Percentiles rank a stretch among this genome's conserved stretches.
These are phyloP conservation scores for Allygus modestus DNA, from an alignment of 2,888 invertebrate species.

Conservation along the genomic window DNA sequence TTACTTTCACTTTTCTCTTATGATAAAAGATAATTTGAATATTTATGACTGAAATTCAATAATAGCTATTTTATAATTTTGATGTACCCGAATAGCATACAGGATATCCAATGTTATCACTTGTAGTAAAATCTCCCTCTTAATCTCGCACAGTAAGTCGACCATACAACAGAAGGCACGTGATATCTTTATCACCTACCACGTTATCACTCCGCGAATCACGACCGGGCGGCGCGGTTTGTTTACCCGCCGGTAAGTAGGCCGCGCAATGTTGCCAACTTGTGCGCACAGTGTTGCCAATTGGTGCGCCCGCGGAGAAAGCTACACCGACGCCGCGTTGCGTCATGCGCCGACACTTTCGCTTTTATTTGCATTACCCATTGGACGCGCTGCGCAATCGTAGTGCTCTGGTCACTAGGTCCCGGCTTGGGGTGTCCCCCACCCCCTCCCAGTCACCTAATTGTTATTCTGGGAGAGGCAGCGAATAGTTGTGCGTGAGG, in stretches of 20 bases:
- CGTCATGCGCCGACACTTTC: slow-evolving; percentile 38
- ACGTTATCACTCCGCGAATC: slow-evolving; percentile 23
- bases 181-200: slow-evolving; percentile 3
- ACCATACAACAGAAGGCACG: no score
- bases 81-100: no score
- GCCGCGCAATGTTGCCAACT: slow-evolving; percentile 44
- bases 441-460: neutral
- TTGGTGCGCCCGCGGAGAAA: slow-evolving; percentile 43
- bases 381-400: slow-evolving; percentile 43
- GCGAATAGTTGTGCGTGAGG: neutral
- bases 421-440: neutral
- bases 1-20: no score
- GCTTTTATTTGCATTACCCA: slow-evolving; percentile 54
- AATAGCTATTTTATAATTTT: no score
- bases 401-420: slow-evolving; percentile 23
- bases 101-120: no score
- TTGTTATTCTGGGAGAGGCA: no score
- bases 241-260: slow-evolving; percentile 50
- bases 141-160: no score
- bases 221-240: slow-evolving; percentile 20
- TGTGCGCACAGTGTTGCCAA: slow-evolving; percentile 22
- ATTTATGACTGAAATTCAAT: no score
- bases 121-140: no score
- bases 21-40: no score
- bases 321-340: slow-evolving; percentile 16